These are phyloP conservation scores for Odocoileus virginianus DNA, from an alignment of 2,113 vertebrate genomes.

Conservation along the genomic window DNA sequence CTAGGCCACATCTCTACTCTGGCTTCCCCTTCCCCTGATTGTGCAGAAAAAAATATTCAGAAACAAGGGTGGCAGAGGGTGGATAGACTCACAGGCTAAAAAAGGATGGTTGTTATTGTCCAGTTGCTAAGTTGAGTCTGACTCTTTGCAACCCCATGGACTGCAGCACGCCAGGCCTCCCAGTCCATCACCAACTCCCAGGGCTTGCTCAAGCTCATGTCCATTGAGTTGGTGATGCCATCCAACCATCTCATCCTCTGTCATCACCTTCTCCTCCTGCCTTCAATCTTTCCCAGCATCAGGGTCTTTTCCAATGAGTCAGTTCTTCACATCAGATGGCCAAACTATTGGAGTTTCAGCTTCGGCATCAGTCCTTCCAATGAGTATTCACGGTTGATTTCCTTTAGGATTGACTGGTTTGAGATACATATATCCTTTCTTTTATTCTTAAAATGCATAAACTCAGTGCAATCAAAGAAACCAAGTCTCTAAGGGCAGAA, in stretches of 20 bases:
- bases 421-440: neutral
- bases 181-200: neutral
- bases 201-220: neutral
- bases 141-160: neutral
- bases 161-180: neutral
- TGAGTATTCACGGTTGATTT: neutral
- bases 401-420: neutral
- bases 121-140: neutral
- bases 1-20: neutral
- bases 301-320: neutral
- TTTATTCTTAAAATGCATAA: neutral
- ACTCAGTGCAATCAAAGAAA: neutral
- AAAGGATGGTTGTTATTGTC: neutral
- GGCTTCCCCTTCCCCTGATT: neutral
- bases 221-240: neutral
- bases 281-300: neutral
- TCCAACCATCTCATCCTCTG: neutral
- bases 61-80: neutral
- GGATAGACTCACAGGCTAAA: neutral
- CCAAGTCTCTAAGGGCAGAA: neutral
- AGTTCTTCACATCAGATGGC: neutral
- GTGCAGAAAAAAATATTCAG: neutral
- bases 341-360: neutral
- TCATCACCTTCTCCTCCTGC: accelerated
- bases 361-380: neutral